These are phyloP conservation scores for Protosalanx chinensis DNA, from an alignment of 2,797 vertebrate species.

Conservation along the genomic window DNA sequence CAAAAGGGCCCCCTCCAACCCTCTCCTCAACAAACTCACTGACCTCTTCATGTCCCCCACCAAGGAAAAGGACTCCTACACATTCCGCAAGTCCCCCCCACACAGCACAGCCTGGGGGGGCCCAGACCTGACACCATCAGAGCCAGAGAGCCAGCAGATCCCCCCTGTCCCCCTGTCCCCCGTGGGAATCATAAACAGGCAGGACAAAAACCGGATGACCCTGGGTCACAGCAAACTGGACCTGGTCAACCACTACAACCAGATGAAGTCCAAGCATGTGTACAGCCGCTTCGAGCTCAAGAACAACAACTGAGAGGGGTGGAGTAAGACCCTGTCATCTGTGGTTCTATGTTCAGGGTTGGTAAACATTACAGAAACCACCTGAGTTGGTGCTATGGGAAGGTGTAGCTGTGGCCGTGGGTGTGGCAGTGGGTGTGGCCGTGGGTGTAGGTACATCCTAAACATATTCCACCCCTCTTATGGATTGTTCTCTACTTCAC, in stretches of 20 bases:
- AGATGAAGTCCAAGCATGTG: slow-evolving; percentile 82
- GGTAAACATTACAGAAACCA: no score
- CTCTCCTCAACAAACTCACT: slow-evolving; percentile 63
- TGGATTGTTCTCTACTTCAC: no score
- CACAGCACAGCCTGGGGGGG: slow-evolving; percentile 56
- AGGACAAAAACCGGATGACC: slow-evolving; percentile 86
- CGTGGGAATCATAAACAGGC: slow-evolving; percentile 45
- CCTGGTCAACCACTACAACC: slow-evolving; percentile 93
- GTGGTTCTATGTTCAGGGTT: no score
- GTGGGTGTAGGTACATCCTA: no score
- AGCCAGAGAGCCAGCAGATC: slow-evolving; percentile 70
- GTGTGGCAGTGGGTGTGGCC: no score
- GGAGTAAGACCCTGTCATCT: not conserved
- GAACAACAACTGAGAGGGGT: slow-evolving; percentile 44
- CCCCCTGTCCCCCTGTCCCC: slow-evolving; percentile 58
- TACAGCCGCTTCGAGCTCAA: slow-evolving; percentile 91
- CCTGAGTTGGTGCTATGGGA: no score
- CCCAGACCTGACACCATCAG: slow-evolving; percentile 65
- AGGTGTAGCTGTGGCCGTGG: no score
- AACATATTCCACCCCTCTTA: no score
- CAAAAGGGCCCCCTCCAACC: slow-evolving; percentile 51
- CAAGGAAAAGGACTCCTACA: slow-evolving; percentile 54
- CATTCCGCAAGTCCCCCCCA: slow-evolving; percentile 51
- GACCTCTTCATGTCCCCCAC: slow-evolving; percentile 60
- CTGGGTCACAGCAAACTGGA: slow-evolving; percentile 97